Conservation (phyloP, 2,113 vertebrate genomes). For the Catharus minimus region DNA sequence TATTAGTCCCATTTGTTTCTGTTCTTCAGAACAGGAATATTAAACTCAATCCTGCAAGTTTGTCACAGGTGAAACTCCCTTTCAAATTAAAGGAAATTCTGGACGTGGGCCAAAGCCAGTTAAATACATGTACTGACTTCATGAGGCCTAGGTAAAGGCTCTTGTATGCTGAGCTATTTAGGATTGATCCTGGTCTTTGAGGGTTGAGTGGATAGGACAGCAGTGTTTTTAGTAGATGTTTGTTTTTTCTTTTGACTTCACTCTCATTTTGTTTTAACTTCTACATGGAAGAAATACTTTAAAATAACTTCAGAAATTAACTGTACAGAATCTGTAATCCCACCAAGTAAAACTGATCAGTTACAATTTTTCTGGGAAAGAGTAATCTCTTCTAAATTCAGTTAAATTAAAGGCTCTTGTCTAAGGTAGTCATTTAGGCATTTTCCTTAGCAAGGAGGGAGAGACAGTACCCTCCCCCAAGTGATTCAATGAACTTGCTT, state of each 20-base stretch:
- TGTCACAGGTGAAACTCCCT: constrained; percentile 15
- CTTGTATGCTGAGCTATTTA: neutral
- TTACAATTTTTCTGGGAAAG: neutral
- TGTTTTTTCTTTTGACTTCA: neutral
- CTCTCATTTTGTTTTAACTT: neutral
- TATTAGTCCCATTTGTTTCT: constrained; percentile 83
- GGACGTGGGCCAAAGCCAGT: neutral
- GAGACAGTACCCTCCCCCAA: neutral
- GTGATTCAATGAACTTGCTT: neutral
- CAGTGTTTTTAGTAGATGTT: neutral
- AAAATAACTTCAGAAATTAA: neutral
- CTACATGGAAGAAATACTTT: neutral
- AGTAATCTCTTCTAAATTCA: neutral
- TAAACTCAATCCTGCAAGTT: constrained; percentile 29
- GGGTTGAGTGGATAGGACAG: neutral
- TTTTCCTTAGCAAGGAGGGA: neutral
- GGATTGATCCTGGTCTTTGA: neutral
- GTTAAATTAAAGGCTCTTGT: neutral
- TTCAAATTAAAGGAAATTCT: neutral
- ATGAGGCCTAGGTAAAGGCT: neutral
- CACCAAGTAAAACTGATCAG: neutral
- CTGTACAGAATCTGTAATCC: neutral
- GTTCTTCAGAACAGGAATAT: constrained; percentile 66
- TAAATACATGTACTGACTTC: neutral
- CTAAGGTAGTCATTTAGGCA: neutral